Base-by-base conservation (phyloP, 2,888 invertebrate species). In the Calephelis perditalis region DNA sequence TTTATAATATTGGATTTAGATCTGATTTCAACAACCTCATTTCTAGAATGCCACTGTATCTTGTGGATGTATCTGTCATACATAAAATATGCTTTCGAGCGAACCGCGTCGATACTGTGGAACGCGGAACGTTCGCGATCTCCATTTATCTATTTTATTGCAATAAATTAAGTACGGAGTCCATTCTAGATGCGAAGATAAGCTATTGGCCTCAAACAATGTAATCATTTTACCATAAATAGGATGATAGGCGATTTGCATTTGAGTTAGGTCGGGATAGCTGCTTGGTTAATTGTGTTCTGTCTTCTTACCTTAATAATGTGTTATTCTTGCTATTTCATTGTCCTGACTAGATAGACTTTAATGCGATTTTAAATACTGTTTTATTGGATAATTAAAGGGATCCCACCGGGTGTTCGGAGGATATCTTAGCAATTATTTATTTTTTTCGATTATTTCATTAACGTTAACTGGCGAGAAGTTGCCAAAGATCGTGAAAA, bases 221-320 rank as follows among this genome's bases (percentile, higher is more conserved):
- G 88, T 89, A 87, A 89, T 90, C 89, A 86, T 87, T 83, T 86
- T 79, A 81, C 89, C 88, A 81, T 89, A 86, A 80, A 85, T 74
- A 84, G 86, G 65, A 72, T 83, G 85, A 85, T 79, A 78, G 76
- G 71, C 73, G 77, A 88, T 88, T 88, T 87, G 87, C 88, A 89
- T 88, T 83, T 80, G 80, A 86, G 76, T 84, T 78, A 82, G 84
- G 84, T 77, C 72, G 68, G 70, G 68, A 68, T 68, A 67, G 71
- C 71, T 73, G 63, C 73, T 76, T 72, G 73, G 81, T 77, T 88
- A 87, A 89, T 87, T 86, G 84, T 86, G 76, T 77, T 75, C 71
- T 68, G 70, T 68, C 76, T 76, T 70, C 64, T 63, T 67, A 69
- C 63, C 73, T 78, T 81, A 81, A 78, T 84, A 81, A 80, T 76